Conservation (phyloP, 2,113 vertebrate genomes). For the Callipepla squamata region DNA sequence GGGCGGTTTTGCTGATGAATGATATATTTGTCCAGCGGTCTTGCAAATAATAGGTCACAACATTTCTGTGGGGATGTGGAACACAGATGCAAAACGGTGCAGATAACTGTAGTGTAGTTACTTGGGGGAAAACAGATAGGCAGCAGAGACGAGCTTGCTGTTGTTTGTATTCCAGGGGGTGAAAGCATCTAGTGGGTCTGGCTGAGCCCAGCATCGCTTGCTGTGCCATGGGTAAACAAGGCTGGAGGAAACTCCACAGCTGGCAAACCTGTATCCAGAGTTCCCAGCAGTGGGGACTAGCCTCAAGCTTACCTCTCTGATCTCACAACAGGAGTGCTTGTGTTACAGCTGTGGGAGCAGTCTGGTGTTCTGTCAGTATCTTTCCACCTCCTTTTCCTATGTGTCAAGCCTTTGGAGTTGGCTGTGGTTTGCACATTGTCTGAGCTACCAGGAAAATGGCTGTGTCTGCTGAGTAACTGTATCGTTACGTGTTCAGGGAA, state of each 20-base stretch:
- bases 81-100: neutral
- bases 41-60: conserved; percentile 48
- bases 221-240: neutral
- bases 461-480: neutral
- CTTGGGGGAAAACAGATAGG: neutral
- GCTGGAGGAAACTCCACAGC: neutral
- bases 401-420: neutral
- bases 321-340: neutral
- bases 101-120: neutral
- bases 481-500: neutral
- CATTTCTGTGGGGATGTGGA: conserved; percentile 26
- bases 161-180: neutral
- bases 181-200: neutral
- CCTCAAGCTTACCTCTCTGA: neutral
- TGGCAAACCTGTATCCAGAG: neutral
- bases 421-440: neutral
- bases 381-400: neutral
- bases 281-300: neutral
- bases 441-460: neutral
- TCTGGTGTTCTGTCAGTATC: neutral
- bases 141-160: neutral
- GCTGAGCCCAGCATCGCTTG: neutral
- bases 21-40: conserved; percentile 54
- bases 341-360: neutral
- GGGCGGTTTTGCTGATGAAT: conserved; percentile 57